Percentiles rank a stretch among this genome's conserved stretches.
phyloP scores from a whole-genome alignment of 2,797 vertebrate species.

The Tinamus major region DNA sequence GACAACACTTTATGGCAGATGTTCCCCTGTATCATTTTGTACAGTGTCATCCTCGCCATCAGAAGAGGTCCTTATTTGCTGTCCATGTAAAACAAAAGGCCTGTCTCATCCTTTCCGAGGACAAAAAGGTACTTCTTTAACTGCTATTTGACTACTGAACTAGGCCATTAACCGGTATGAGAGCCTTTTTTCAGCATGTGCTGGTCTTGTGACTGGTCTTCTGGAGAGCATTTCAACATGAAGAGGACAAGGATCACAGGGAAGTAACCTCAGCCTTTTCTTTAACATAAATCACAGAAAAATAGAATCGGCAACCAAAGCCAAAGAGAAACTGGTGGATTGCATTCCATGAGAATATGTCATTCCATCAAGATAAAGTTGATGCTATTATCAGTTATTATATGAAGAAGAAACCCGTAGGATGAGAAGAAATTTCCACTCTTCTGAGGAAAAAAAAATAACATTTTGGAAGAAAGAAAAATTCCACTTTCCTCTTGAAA shows the following conservation, averaged over 20 bases:
- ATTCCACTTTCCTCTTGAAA: neutral
- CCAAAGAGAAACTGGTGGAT: neutral
- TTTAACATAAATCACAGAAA: conserved; percentile 43
- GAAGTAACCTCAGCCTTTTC: conserved; percentile 36
- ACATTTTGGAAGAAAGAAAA: neutral
- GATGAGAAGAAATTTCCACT: conserved; percentile 44
- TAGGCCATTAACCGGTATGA: conserved; percentile 24
- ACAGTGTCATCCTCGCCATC: neutral
- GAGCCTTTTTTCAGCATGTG: conserved; percentile 24
- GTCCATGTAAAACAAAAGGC: fast-evolving
- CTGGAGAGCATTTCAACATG: conserved; percentile 15
- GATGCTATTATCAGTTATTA: neutral
- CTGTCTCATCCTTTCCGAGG: neutral
- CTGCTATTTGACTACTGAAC: neutral
- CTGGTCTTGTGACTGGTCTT: conserved; percentile 31
- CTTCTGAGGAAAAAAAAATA: neutral
- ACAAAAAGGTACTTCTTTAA: neutral
- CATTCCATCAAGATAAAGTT: neutral
- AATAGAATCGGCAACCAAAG: neutral
- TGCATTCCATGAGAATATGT: neutral
- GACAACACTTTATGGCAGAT: fast-evolving
- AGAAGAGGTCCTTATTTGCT: neutral
- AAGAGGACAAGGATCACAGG: conserved; percentile 23
- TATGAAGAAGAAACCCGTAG: conserved; percentile 28
- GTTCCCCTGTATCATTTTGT: neutral